These are phyloP conservation scores for Gobio occitaniae DNA, from an alignment of 2,797 vertebrate genomes.

Conservation along the genomic window DNA sequence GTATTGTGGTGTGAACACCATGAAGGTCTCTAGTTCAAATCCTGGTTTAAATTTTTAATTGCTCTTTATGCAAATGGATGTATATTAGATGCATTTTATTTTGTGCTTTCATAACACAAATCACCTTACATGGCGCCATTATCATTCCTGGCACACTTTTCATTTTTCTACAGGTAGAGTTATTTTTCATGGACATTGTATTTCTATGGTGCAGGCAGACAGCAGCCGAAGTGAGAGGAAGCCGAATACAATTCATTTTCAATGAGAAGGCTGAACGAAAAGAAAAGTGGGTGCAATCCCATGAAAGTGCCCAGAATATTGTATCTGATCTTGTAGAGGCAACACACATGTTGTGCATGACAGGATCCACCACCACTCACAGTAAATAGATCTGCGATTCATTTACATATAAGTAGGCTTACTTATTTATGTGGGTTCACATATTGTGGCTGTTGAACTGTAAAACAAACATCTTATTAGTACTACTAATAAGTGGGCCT, in stretches of 20 bases:
- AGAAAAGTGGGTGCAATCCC: slow-evolving; percentile 10
- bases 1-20: background rate
- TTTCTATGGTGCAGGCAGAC: background rate
- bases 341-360: background rate
- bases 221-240: background rate
- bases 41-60: background rate
- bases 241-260: slow-evolving; percentile 26
- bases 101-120: background rate
- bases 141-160: slow-evolving; percentile 10
- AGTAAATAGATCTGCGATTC: background rate
- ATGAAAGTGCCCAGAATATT: slow-evolving; percentile 1
- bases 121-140: background rate
- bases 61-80: background rate
- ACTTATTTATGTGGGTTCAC: background rate
- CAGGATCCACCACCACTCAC: background rate
- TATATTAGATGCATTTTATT: slow-evolving; percentile 6
- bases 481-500: background rate
- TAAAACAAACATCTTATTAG: too few relatives aligned
- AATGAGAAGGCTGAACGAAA: slow-evolving; percentile 1
- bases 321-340: background rate
- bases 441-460: background rate
- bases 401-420: background rate
- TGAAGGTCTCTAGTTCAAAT: background rate
- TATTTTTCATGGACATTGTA: background rate
- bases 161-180: background rate